These are phyloP conservation scores for Pseudomugil gertrudae DNA, from an alignment of 2,797 vertebrate species.

Conservation along the genomic window DNA sequence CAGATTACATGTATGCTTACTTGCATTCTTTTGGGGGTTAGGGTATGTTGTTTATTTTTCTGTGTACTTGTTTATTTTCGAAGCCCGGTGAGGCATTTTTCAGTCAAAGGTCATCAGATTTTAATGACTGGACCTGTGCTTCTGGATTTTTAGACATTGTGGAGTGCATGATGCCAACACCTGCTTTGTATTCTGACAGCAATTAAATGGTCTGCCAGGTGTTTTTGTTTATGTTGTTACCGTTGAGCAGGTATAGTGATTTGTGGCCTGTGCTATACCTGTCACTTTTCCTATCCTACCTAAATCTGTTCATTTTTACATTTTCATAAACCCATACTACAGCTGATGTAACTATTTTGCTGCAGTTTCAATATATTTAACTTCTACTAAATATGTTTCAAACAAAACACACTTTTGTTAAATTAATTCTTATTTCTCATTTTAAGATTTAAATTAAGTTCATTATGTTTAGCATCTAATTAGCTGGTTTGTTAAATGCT, in stretches of 20 bases:
- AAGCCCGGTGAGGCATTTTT: neutral
- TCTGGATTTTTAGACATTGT: constrained; percentile 28
- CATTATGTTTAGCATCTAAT: neutral
- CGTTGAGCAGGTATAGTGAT: constrained; percentile 28
- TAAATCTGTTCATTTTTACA: constrained; percentile 1
- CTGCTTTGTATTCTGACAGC: constrained; percentile 32
- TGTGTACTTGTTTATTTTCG: constrained; percentile 7
- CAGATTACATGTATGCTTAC: constrained; percentile 5
- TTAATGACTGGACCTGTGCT: constrained; percentile 43
- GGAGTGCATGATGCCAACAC: constrained; percentile 26
- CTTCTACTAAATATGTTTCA: no score
- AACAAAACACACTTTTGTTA: neutral
- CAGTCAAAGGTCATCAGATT: constrained; percentile 26
- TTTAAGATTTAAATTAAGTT: constrained; percentile 16
- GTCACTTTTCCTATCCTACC: constrained; percentile 1
- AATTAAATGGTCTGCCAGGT: constrained; percentile 21
- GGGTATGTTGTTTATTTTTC: constrained; percentile 4
- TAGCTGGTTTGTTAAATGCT: constrained; percentile 6
- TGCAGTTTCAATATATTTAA: no score
- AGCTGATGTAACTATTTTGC: neutral
- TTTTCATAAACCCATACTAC: neutral
- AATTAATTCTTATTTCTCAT: neutral
- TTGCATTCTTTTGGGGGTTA: constrained; percentile 4
- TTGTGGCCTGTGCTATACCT: constrained; percentile 3
- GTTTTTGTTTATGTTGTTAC: constrained; percentile 23